Evolutionary conservation across 2,888 invertebrate genomes (phyloP).

Genomic region (Iphiclides podalirius): DNA sequence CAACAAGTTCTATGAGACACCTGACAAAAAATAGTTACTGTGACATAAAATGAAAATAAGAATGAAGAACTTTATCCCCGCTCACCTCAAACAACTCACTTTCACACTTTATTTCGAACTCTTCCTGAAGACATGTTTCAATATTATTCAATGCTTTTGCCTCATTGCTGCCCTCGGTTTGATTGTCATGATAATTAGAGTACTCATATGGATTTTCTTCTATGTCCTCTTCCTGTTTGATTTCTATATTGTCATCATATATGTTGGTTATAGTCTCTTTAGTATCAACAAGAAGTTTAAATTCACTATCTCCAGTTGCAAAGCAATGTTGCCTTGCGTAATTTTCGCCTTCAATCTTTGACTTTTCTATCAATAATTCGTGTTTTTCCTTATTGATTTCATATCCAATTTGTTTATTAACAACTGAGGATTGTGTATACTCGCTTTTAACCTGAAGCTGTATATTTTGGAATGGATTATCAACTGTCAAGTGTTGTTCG

Average conservation of each 20-base stretch:
- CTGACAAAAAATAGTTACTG: no score
- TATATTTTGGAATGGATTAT: slow-evolving; percentile 40
- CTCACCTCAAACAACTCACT: slow-evolving; percentile 40
- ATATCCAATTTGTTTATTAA: background rate
- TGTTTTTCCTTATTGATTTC: slow-evolving; percentile 4
- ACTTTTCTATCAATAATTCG: slow-evolving; percentile 11
- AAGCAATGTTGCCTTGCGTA: background rate
- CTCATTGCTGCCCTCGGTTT: slow-evolving; percentile 61
- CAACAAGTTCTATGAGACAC: no score
- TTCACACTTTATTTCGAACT: slow-evolving; percentile 49
- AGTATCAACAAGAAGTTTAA: background rate
- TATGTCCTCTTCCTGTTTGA: slow-evolving; percentile 44
- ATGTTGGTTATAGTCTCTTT: slow-evolving; percentile 12
- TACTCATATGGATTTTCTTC: slow-evolving; percentile 50
- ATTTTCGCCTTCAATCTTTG: background rate
- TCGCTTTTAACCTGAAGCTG: slow-evolving; percentile 47
- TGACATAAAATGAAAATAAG: no score
- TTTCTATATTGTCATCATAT: slow-evolving; percentile 29
- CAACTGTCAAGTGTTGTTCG: slow-evolving; percentile 26
- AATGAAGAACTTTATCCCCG: no score
- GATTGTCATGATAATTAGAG: slow-evolving; percentile 50
- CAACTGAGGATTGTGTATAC: slow-evolving; percentile 3
- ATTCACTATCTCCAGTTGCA: background rate
- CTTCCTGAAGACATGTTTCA: slow-evolving; percentile 61
- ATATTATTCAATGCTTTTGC: slow-evolving; percentile 58